Conservation (phyloP, 37 sponge, comb jelly and placozoan genomes). For the Halisarca cf. caerulea region DNA sequence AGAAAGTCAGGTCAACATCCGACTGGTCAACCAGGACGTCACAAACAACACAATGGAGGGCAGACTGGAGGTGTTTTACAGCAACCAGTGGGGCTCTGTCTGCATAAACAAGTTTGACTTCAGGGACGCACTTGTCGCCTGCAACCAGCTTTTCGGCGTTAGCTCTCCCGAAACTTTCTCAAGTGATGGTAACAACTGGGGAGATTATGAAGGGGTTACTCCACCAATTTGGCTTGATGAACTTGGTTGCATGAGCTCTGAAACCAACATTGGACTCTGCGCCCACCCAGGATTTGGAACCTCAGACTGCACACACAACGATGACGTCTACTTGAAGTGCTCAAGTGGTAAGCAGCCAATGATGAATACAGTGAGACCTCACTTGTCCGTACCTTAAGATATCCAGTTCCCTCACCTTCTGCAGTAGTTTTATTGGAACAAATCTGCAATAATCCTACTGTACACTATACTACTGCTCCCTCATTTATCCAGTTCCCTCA, state of each 20-base stretch:
- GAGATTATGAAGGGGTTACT: background rate
- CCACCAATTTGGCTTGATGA: constrained; percentile 30
- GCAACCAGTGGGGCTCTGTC: constrained; percentile 1
- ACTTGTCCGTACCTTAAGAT: no score
- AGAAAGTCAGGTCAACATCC: background rate
- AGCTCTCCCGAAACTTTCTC: no score
- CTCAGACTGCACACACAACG: constrained; percentile 2
- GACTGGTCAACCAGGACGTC: background rate
- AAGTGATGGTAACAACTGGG: no score
- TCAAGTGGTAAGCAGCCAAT: background rate
- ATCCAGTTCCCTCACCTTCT: no score
- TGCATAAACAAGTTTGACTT: background rate
- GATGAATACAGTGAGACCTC: no score
- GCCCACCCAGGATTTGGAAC: constrained; percentile 32
- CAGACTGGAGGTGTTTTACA: background rate
- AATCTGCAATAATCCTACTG: no score
- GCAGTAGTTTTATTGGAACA: no score
- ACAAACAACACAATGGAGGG: background rate
- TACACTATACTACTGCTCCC: no score
- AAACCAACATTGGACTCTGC: constrained; percentile 28
- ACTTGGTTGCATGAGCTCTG: constrained; percentile 15
- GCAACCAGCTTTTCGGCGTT: background rate
- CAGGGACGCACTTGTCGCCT: constrained; percentile 5
- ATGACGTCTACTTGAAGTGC: constrained; percentile 24
- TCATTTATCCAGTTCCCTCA: no score